A percentile compares a stretch with the other conserved stretches of the same genome.
These are phyloP conservation scores for Oxytorus armatus DNA, from an alignment of 2,888 invertebrate genomes.

Conservation along the genomic window DNA sequence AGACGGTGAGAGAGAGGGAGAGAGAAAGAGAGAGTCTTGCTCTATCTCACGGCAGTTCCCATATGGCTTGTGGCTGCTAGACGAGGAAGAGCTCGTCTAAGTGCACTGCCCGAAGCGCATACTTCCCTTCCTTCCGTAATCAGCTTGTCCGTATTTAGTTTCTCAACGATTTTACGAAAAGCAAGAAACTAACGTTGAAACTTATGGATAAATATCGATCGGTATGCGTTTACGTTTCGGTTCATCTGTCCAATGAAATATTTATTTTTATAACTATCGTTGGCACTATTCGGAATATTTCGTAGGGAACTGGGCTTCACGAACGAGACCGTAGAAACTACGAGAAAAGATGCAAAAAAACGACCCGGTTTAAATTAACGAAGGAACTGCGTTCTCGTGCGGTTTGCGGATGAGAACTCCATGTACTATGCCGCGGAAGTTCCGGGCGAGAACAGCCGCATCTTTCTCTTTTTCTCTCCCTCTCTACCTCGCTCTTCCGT, in stretches of 20 bases:
- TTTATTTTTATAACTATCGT: background rate
- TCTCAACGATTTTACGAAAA: conserved; percentile 9
- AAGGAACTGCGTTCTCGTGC: conserved; percentile 16
- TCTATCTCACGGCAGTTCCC: conserved; percentile 38
- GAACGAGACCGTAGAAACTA: background rate
- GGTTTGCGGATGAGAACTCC: conserved; percentile 37
- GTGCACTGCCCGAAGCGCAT: conserved; percentile 32
- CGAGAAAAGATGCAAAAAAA: conserved; percentile 3
- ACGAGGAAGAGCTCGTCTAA: conserved; percentile 40
- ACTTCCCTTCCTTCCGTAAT: conserved; percentile 39
- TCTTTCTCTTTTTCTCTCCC: conserved; percentile 44
- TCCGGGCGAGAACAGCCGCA: conserved; percentile 59
- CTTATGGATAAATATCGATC: background rate
- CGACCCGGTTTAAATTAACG: conserved; percentile 36
- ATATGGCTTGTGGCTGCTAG: conserved; percentile 17
- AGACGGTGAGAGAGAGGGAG: conserved; percentile 26
- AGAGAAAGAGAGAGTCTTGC: conserved; percentile 16
- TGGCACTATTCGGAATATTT: conserved; percentile 2
- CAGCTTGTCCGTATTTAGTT: conserved; percentile 17
- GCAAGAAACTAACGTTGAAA: conserved; percentile 1
- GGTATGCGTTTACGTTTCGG: background rate
- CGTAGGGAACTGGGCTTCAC: background rate
- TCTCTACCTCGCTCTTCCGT: conserved; percentile 64
- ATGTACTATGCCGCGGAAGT: conserved; percentile 63
- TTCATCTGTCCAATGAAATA: background rate